These are phyloP conservation scores for Nemotelus nigrinus DNA, from an alignment of 2,888 invertebrate species.

Conservation along the genomic window DNA sequence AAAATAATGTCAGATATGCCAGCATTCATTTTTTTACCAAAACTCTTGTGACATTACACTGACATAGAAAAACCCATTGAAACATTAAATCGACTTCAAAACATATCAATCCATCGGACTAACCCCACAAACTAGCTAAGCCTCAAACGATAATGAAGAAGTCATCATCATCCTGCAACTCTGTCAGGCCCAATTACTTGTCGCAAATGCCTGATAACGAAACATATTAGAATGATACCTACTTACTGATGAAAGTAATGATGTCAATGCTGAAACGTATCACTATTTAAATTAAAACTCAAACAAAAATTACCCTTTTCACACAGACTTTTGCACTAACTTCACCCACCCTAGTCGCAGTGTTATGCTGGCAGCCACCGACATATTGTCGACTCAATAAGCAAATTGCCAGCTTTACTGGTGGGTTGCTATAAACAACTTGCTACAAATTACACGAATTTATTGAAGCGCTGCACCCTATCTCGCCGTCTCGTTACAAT, in stretches of 20 bases:
- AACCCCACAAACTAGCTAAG: too few relatives aligned
- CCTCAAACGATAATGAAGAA: too few relatives aligned
- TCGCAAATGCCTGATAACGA: too few relatives aligned
- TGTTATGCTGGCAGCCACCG: conserved; percentile 4
- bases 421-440: conserved; percentile 35
- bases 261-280: not conserved
- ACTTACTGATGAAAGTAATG: not conserved
- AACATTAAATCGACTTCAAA: too few relatives aligned
- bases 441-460: conserved; percentile 38
- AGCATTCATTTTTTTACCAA: too few relatives aligned
- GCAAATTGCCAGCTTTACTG: not conserved
- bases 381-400: conserved; percentile 5
- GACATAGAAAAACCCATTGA: too few relatives aligned
- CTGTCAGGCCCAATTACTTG: too few relatives aligned
- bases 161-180: too few relatives aligned
- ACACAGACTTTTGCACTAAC: not conserved
- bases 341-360: conserved; percentile 7
- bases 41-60: too few relatives aligned
- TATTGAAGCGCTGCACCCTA: not conserved
- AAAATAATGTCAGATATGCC: too few relatives aligned
- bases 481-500: conserved; percentile 8
- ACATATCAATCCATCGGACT: too few relatives aligned
- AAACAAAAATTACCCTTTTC: conserved; percentile 1
- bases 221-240: not conserved
- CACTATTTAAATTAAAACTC: conserved; percentile 36